Evolutionary conservation across 2,797 vertebrate species (phyloP).

Genomic region (Morelia viridis): DNA sequence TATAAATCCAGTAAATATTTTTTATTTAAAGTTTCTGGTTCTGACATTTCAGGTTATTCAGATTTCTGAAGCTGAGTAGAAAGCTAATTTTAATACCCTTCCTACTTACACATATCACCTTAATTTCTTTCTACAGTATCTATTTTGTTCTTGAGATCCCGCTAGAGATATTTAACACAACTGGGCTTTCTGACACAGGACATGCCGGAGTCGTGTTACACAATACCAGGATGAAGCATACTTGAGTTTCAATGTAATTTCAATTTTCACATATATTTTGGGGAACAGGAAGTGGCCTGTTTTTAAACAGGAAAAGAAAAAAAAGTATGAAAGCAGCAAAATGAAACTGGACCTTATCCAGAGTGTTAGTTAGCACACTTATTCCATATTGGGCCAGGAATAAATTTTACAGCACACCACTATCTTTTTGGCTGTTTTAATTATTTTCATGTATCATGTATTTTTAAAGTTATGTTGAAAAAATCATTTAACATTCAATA

Average conservation of each 20-base stretch:
- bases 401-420: slow-evolving; percentile 21
- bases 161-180: background rate
- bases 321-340: background rate
- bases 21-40: background rate
- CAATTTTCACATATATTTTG: background rate
- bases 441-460: slow-evolving; percentile 58
- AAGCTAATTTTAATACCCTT: background rate
- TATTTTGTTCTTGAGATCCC: background rate
- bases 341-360: background rate
- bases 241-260: background rate
- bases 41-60: background rate
- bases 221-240: slow-evolving; percentile 16
- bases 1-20: background rate
- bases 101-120: background rate
- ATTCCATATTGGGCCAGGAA: slow-evolving; percentile 1
- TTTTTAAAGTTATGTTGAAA: slow-evolving; percentile 47
- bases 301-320: slow-evolving; percentile 8
- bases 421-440: slow-evolving; percentile 3
- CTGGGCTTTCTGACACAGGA: background rate
- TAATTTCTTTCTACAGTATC: background rate
- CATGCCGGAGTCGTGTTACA: background rate
- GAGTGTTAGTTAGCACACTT: background rate
- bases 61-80: background rate
- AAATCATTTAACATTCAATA: slow-evolving; percentile 63
- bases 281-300: slow-evolving; percentile 2